Evolutionary conservation across 1,140 invertebrate species (phyloP).

Genomic region (Hydropsyche tenuis): DNA sequence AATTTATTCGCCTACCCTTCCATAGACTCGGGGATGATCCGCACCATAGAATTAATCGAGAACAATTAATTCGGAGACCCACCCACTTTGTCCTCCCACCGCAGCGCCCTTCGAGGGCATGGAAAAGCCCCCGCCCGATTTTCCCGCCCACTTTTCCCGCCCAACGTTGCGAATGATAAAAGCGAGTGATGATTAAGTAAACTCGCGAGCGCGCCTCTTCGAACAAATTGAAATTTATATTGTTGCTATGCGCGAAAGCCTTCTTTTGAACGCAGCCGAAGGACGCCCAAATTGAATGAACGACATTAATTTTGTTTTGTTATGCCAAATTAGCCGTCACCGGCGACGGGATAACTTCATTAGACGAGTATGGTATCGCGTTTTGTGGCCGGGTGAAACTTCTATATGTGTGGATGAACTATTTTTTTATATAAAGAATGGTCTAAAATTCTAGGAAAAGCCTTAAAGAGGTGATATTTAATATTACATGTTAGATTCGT

Average conservation of each 20-base stretch:
- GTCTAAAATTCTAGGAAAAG: too few species aligned
- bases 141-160: too few species aligned
- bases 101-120: neutral
- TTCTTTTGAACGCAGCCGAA: constrained; percentile 21
- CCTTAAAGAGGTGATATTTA: too few species aligned
- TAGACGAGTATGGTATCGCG: neutral
- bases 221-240: constrained; percentile 47
- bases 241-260: constrained; percentile 27
- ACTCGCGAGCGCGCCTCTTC: constrained; percentile 3
- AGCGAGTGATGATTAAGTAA: constrained; percentile 44
- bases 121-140: too few species aligned
- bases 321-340: constrained; percentile 41
- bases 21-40: constrained; percentile 1
- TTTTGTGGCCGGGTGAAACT: neutral
- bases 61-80: constrained; percentile 44
- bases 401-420: too few species aligned
- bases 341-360: constrained; percentile 22
- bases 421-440: too few species aligned
- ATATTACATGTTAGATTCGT: too few species aligned
- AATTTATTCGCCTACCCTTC: constrained; percentile 16
- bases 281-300: constrained; percentile 32
- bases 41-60: constrained; percentile 41
- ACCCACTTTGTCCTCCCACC: neutral
- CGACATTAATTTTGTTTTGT: constrained; percentile 41
- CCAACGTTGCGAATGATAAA: constrained; percentile 37